Evolutionary conservation across 1,140 invertebrate genomes (phyloP).

Genomic region (Bombus difficillimus): DNA sequence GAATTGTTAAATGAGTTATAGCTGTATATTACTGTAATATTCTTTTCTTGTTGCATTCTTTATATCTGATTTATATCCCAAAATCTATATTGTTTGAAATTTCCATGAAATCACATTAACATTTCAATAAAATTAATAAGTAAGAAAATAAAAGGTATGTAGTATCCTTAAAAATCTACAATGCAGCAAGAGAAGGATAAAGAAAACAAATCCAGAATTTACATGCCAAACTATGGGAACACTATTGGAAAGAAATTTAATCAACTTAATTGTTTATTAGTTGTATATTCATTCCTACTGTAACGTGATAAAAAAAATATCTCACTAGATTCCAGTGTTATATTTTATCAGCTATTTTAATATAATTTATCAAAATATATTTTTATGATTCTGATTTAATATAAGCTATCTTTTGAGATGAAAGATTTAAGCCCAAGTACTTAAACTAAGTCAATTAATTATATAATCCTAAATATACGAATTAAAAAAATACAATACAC

Average conservation of each 20-base stretch:
- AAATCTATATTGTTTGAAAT: background rate
- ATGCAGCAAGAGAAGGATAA: constrained; percentile 27
- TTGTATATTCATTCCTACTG: constrained; percentile 41
- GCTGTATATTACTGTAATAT: constrained; percentile 7
- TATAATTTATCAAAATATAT: constrained; percentile 43
- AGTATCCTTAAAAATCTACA: constrained; percentile 2
- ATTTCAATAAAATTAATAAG: background rate
- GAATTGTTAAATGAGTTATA: background rate
- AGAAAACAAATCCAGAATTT: constrained; percentile 11
- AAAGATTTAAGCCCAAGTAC: constrained; percentile 15
- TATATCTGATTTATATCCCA: constrained; percentile 30
- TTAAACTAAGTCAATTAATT: constrained; percentile 38
- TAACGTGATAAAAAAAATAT: constrained; percentile 22
- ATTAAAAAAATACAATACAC: constrained; percentile 6
- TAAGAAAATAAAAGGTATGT: background rate
- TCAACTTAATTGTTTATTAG: constrained; percentile 13
- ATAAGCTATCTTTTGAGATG: constrained; percentile 8
- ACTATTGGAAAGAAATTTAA: constrained; percentile 36
- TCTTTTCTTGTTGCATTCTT: constrained; percentile 35
- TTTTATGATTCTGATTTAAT: constrained; percentile 48
- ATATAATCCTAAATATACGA: constrained; percentile 31
- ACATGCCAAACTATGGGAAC: constrained; percentile 49
- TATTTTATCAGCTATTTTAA: constrained; percentile 41
- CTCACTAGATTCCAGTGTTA: constrained; percentile 17
- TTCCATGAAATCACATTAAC: background rate